Evolutionary conservation across 2,888 invertebrate species (phyloP), one percentile per base, ranked within the genome.

Genomic region (Petrolisthes cinctipes): DNA sequence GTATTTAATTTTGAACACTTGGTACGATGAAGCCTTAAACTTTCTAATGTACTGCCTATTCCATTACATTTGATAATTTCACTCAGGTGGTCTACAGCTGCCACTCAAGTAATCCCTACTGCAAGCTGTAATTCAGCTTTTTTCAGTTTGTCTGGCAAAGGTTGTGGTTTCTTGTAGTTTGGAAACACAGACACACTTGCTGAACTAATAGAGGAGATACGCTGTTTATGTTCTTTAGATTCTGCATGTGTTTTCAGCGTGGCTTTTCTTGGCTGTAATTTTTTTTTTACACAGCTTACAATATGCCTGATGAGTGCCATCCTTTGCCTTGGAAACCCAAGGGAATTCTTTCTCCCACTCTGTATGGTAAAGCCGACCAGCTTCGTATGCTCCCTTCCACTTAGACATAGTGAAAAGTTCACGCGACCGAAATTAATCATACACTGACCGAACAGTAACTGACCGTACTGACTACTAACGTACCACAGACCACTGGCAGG

Each of bases 301-400:
- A 73, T 73, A 73, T 73, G 73, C 73, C 73, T 73, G 73, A 7
- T 73, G 73, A 73, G 73, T 73, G n/a, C 73, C 7, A 73, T 73
- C 61, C 20, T 73, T 73, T 73, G 37, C 76, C 9, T 76, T 76
- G 20, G 76, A 23, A 7, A 76, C 76, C 76, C 76, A 76, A 23
- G 76, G 76, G 14, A 76, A 76, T 76, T 76, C 76, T 76, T 76
- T 71, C 20, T 76, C 76, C 76, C 76, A 73, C 73, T 73, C 73
- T 17, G 73, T 20, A 20, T 73, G 73, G n/a, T 73, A 73, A 7
- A 61, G 71, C 17, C n/a, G 71, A n/a, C n/a, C n/a, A n/a, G 71
- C 11, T 17, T 71, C n/a, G n/a, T 71, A n/a, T 14, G 71, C 71
- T 17, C 71, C 71, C n/a, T 71, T 71, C n/a, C 71, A n/a, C 71